phyloP scores from a whole-genome alignment of 2,888 invertebrate species.

The Mantis religiosa region DNA sequence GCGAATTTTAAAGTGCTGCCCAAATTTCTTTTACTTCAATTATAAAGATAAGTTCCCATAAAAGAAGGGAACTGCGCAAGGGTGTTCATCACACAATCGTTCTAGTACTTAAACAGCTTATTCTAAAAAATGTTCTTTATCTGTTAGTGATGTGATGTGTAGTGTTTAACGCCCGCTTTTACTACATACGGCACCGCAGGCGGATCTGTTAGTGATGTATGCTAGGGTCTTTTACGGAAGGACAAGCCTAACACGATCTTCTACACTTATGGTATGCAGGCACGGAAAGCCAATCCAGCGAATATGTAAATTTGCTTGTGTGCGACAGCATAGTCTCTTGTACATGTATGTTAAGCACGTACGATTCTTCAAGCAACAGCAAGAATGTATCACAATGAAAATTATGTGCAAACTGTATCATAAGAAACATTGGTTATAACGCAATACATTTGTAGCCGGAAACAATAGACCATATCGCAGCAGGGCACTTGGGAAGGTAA shows the following conservation, averaged over 20 bases:
- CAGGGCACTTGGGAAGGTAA: background rate
- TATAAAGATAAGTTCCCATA: background rate
- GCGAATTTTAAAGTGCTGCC: no score
- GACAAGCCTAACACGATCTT: background rate
- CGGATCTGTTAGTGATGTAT: background rate
- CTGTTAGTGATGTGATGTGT: no score
- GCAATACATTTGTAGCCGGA: background rate
- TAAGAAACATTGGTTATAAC: background rate
- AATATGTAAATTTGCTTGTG: background rate
- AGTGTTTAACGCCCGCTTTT: no score
- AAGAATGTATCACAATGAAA: background rate
- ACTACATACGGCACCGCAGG: no score
- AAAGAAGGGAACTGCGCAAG: background rate
- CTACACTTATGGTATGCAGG: background rate
- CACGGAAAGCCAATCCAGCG: background rate
- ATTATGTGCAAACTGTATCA: no score
- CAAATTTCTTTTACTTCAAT: no score
- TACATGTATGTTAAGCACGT: background rate
- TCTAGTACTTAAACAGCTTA: background rate
- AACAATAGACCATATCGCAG: background rate
- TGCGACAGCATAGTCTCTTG: background rate
- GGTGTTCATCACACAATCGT: background rate
- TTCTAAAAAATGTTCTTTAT: background rate
- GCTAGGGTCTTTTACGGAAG: background rate
- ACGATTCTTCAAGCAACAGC: background rate